Percentiles rank a stretch among this genome's conserved stretches.
phyloP scores from a whole-genome alignment of 2,113 vertebrate genomes.

The Jaculus jaculus region DNA sequence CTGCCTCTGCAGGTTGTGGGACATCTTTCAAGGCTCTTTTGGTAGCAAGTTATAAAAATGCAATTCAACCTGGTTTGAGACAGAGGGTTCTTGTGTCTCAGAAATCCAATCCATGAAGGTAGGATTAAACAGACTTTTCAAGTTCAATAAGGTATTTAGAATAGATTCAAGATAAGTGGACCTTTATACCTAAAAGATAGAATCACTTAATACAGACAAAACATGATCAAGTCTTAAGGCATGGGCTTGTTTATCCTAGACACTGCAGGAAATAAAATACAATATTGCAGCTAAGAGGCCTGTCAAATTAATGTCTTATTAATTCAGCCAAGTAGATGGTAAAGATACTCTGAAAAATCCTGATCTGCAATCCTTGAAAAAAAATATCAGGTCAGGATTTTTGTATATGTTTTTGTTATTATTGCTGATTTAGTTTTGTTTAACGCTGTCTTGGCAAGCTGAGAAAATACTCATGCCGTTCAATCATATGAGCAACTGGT shows the following conservation, averaged over 20 bases:
- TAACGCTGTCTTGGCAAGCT: background rate
- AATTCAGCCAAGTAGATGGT: background rate
- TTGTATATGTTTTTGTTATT: no score
- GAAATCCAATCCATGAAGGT: slow-evolving; percentile 1
- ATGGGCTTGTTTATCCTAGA: background rate
- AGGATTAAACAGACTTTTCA: slow-evolving; percentile 14
- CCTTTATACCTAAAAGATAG: background rate
- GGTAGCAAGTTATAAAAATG: background rate
- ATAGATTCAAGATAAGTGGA: background rate
- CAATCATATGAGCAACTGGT: background rate
- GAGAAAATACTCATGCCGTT: background rate
- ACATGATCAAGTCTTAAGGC: background rate
- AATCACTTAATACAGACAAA: background rate
- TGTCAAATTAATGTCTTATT: background rate
- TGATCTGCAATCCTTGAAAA: background rate
- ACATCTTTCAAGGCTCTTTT: background rate
- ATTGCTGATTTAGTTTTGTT: background rate
- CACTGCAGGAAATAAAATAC: background rate
- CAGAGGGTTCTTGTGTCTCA: background rate
- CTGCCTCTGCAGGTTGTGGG: background rate
- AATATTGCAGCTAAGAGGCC: background rate
- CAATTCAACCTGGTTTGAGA: slow-evolving; percentile 5
- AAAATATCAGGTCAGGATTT: no score
- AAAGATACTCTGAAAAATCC: background rate
- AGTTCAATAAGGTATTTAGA: background rate